Base-by-base conservation (phyloP, 64 coral and sea anemone species). In the Montipora foliosa region DNA sequence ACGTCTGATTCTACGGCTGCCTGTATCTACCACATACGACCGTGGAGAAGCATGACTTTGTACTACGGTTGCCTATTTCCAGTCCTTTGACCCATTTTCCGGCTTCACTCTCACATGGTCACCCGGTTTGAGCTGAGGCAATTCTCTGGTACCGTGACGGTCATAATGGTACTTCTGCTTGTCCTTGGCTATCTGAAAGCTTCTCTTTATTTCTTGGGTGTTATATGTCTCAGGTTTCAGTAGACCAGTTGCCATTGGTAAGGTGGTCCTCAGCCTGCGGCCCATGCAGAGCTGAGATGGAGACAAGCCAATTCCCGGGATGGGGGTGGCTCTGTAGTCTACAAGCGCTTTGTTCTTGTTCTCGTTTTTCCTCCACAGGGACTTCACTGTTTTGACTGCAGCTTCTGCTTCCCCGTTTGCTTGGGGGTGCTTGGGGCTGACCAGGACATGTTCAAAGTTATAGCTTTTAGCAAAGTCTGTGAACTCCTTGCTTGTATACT, bases 161-260 rank as follows among this genome's bases (percentile, higher is more conserved):
- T 95, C 89, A 81, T 91, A 70, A 46, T 82, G 77, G 45, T 81
- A 21, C 77, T 82, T 92, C 29, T 92, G 72, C 66, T 95, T 80
- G 15, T 89, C 68, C 67, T 90, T 95, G 29, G 15, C 16, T 68
- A 73, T 17, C 20, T 77, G 75, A 74, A 90, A 90, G 85, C 72
- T 76, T 78, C 21, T 84, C 81, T 79, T 89, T 47, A 86, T 55
- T 24, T 84, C 80, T 19, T 58, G n/a, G 5, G 15, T 67, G 71
- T 94, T 60, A 12, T 94, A 81, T 58, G 52, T 20, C 85, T 86
- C 71, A 22, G 79, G 68, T 75, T 92, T 74, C 51, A 90, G 67
- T 47, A 89, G 79, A 73, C 87, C 72, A 73, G 68, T 79, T 64
- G 78, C 70, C 16, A 89, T 76, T 62, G 50, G 78, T n/a, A 79